Evolutionary conservation across 2,888 invertebrate genomes (phyloP).

Genomic region (Macaria liturata): DNA sequence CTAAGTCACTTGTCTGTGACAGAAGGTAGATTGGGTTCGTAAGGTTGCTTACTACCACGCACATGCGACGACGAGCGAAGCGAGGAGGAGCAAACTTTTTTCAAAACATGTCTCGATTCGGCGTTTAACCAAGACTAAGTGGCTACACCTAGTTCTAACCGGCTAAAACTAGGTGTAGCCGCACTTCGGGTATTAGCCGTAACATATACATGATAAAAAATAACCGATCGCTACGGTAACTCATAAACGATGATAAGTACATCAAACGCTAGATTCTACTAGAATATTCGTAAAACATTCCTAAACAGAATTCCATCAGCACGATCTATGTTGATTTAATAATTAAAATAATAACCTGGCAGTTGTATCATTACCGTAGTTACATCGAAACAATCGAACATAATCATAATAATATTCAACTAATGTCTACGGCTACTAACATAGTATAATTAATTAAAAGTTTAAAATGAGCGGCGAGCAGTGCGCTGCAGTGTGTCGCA

Average conservation of each 20-base stretch:
- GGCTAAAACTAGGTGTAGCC: no score
- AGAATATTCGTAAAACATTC: not conserved
- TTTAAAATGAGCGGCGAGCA: slow-evolving; percentile 1
- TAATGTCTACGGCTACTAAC: slow-evolving; percentile 25
- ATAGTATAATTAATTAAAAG: slow-evolving; percentile 17
- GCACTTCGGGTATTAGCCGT: no score
- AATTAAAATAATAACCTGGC: slow-evolving; percentile 17
- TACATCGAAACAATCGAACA: slow-evolving; percentile 7
- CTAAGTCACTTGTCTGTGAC: no score
- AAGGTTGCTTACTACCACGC: no score
- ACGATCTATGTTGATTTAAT: slow-evolving; percentile 15
- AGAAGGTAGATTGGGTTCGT: no score
- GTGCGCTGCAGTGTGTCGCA: not conserved
- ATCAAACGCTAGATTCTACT: slow-evolving; percentile 15
- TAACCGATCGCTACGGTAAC: slow-evolving; percentile 16
- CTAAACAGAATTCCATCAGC: slow-evolving; percentile 8
- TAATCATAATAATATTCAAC: slow-evolving; percentile 9
- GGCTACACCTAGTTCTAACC: no score
- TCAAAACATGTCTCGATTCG: no score
- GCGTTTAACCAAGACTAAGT: no score
- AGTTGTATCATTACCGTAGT: slow-evolving; percentile 10
- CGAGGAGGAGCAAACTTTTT: no score
- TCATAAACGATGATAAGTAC: slow-evolving; percentile 32
- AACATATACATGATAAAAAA: slow-evolving; percentile 10
- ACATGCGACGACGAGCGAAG: no score